Evolutionary conservation across 1,140 invertebrate genomes (phyloP).

Genomic region (Ceratoteleas bidentatus): DNA sequence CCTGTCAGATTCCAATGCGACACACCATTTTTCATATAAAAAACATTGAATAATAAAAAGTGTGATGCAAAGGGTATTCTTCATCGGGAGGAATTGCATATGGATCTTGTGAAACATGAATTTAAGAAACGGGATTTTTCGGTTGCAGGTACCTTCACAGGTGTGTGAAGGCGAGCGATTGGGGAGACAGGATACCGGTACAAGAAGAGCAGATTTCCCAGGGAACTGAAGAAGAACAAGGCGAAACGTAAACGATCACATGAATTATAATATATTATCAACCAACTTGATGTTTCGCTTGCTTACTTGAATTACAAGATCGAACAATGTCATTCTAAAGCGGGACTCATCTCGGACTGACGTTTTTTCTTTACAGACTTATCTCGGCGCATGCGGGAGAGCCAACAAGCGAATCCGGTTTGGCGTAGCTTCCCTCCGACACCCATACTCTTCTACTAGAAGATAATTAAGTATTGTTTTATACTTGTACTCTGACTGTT

Average conservation of each 20-base stretch:
- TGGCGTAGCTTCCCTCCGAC: conserved; percentile 30
- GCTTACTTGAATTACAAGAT: conserved; percentile 61
- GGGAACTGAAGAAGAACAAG: conserved; percentile 51
- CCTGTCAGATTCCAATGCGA: neutral
- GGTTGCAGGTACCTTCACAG: conserved; percentile 83
- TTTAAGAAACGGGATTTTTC: conserved; percentile 22
- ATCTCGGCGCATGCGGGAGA: conserved; percentile 29
- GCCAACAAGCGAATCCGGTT: conserved; percentile 35
- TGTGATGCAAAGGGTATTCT: neutral
- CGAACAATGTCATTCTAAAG: conserved; percentile 55
- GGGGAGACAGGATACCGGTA: conserved; percentile 88
- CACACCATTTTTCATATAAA: neutral
- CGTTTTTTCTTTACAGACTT: conserved; percentile 46
- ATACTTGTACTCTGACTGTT: conserved; percentile 31
- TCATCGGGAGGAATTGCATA: neutral
- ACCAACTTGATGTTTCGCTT: conserved; percentile 30
- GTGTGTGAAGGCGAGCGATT: conserved; percentile 86
- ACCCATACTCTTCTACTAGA: conserved; percentile 45
- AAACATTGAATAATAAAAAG: neutral
- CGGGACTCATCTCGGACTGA: conserved; percentile 12
- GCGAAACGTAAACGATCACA: conserved; percentile 55
- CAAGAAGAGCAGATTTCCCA: conserved; percentile 58
- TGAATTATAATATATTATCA: conserved; percentile 48
- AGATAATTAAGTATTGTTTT: conserved; percentile 54
- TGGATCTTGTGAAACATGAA: neutral